A percentile compares a stretch with the other conserved stretches of the same genome.
These are phyloP conservation scores for Drosophila littoralis DNA, from an alignment of 1,140 invertebrate genomes.

Conservation along the genomic window DNA sequence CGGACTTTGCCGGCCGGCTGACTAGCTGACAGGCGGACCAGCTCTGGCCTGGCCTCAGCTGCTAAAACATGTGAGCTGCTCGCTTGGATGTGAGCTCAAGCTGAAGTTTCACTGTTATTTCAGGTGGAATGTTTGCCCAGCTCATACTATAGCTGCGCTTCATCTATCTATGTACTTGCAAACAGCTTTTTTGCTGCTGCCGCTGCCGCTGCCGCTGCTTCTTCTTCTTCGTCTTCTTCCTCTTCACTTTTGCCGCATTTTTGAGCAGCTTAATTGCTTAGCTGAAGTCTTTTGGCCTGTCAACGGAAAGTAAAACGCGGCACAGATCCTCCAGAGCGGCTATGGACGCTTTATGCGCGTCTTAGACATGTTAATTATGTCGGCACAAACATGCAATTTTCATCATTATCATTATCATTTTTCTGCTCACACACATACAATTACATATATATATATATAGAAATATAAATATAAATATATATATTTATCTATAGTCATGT, in stretches of 20 bases:
- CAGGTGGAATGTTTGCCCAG: conserved; percentile 33
- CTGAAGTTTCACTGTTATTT: conserved; percentile 55
- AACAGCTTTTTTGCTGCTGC: not conserved
- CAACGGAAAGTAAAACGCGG: conserved; percentile 72
- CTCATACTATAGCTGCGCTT: conserved; percentile 7
- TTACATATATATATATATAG: conserved; percentile 6
- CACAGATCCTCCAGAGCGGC: conserved; percentile 38
- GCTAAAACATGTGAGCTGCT: conserved; percentile 9
- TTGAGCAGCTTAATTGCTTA: conserved; percentile 65
- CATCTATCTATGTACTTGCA: conserved; percentile 1
- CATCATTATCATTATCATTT: conserved; percentile 65
- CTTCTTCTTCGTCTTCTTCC: conserved; percentile 21
- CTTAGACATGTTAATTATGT: conserved; percentile 76
- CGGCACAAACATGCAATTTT: conserved; percentile 64
- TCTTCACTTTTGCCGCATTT: conserved; percentile 58
- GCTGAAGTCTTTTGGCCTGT: conserved; percentile 18
- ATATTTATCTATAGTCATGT: conserved; percentile 70
- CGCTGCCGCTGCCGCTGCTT: not conserved
- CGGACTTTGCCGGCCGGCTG: conserved; percentile 17
- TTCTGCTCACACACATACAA: conserved; percentile 38
- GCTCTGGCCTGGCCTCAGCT: not conserved
- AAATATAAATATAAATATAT: no score
- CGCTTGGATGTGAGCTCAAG: conserved; percentile 29
- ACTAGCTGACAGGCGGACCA: not conserved
- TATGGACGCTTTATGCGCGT: conserved; percentile 56